Evolutionary conservation across 2,888 invertebrate genomes (phyloP).

Genomic region (Cyclophora punctaria): DNA sequence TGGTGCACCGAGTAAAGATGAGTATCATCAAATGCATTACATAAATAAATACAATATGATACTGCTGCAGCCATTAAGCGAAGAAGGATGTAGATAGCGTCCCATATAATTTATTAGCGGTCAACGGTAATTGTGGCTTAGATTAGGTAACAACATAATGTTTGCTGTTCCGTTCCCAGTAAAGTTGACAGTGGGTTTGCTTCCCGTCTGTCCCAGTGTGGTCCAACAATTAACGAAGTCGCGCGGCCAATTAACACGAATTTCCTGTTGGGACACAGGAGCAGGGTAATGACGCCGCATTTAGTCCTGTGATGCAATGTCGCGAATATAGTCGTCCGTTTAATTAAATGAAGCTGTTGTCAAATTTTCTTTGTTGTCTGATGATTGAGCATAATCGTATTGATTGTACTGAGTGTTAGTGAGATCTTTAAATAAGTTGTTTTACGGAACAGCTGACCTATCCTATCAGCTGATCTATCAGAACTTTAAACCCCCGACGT

Average conservation of each 20-base stretch:
- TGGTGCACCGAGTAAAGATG: no score
- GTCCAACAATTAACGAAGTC: conserved; percentile 64
- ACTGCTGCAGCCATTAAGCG: conserved; percentile 12
- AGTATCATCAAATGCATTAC: conserved; percentile 1
- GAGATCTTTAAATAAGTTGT: no score
- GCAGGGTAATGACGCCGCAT: conserved; percentile 40
- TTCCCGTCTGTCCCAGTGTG: conserved; percentile 43
- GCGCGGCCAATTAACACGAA: conserved; percentile 64
- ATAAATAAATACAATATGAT: conserved; percentile 8
- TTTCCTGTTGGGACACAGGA: conserved; percentile 58
- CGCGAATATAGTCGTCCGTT: no score
- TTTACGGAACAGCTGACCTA: no score
- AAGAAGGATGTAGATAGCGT: conserved; percentile 23
- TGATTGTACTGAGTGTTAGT: no score
- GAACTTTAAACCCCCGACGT: no score
- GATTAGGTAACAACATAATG: conserved; percentile 17
- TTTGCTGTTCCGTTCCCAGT: conserved; percentile 22
- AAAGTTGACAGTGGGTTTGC: conserved; percentile 35
- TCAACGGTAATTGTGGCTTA: conserved; percentile 16
- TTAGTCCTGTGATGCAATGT: no score
- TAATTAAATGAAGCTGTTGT: no score
- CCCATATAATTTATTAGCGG: conserved; percentile 21
- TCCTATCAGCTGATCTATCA: no score
- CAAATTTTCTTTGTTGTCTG: no score
- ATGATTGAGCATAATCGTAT: no score